phyloP scores from a whole-genome alignment of 2,113 vertebrate species.

The Phylloscopus trochilus region DNA sequence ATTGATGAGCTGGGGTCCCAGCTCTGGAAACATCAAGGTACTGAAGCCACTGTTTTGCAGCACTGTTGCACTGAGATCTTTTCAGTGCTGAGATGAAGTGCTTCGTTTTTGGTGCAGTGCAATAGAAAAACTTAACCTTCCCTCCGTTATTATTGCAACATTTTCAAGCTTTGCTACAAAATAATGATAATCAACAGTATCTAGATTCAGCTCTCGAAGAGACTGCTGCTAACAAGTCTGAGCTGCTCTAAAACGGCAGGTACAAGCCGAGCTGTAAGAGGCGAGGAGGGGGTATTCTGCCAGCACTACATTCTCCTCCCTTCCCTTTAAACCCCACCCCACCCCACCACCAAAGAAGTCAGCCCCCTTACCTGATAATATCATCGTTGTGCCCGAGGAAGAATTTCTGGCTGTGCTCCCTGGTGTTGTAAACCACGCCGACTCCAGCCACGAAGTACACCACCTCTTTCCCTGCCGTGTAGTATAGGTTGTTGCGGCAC shows the following conservation, averaged over 20 bases:
- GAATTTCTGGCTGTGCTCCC: constrained; percentile 97
- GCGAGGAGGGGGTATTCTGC: background rate
- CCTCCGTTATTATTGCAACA: background rate
- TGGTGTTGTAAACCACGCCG: constrained; percentile 95
- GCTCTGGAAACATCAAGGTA: background rate
- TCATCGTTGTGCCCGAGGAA: constrained; percentile 98
- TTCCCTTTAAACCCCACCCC: constrained; percentile 47
- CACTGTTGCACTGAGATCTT: background rate
- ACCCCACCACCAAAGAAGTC: constrained; percentile 3
- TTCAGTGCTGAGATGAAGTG: background rate
- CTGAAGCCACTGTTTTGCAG: background rate
- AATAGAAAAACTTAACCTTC: background rate
- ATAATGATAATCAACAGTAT: background rate
- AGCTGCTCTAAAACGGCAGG: background rate
- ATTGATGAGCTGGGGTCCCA: background rate
- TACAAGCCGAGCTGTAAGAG: background rate
- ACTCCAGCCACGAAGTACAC: constrained; percentile 98
- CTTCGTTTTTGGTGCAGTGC: background rate
- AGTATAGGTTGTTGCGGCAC: constrained; percentile 98
- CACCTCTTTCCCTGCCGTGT: constrained; percentile 93
- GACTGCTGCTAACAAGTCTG: background rate
- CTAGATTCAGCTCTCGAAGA: background rate
- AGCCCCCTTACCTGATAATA: constrained; percentile 91
- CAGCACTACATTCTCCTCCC: constrained; percentile 42
- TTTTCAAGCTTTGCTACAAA: background rate